Conservation (phyloP, 2,113 vertebrate species). For the Pyrgilauda ruficollis region DNA sequence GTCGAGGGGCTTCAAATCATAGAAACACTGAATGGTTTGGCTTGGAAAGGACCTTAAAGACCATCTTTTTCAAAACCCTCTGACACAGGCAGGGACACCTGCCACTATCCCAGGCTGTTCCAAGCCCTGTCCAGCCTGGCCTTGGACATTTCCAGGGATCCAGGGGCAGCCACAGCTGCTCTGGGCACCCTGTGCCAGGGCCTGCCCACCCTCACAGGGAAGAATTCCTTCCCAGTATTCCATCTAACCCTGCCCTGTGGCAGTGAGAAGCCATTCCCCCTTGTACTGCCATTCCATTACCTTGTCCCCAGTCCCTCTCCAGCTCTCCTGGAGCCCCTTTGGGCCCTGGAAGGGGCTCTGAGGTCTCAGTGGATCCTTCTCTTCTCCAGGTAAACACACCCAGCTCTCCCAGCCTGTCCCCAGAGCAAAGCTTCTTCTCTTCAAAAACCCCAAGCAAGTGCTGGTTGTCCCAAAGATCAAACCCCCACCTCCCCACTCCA, state of each 20-base stretch:
- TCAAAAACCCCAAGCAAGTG: background rate
- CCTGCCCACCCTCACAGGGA: fast-evolving
- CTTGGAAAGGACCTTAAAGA: background rate
- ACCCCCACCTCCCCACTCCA: fast-evolving
- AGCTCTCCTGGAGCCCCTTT: background rate
- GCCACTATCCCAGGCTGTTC: fast-evolving
- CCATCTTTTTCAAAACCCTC: background rate
- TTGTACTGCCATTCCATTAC: fast-evolving
- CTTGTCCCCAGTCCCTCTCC: no score
- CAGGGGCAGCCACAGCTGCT: background rate
- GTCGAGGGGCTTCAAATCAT: fast-evolving
- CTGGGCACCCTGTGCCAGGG: background rate
- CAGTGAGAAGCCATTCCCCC: background rate
- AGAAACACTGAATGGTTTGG: background rate
- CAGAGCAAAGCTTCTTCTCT: background rate
- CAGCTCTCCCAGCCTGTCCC: background rate
- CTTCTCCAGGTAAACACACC: background rate
- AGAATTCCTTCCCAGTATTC: fast-evolving
- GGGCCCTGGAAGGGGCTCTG: fast-evolving
- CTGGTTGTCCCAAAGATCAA: background rate
- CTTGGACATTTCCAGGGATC: background rate
- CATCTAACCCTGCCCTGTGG: fast-evolving
- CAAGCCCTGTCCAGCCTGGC: fast-evolving
- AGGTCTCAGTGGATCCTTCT: fast-evolving
- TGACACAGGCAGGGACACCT: fast-evolving